Base-by-base conservation (phyloP, 2,888 invertebrate genomes). In the Ophraella communa region DNA sequence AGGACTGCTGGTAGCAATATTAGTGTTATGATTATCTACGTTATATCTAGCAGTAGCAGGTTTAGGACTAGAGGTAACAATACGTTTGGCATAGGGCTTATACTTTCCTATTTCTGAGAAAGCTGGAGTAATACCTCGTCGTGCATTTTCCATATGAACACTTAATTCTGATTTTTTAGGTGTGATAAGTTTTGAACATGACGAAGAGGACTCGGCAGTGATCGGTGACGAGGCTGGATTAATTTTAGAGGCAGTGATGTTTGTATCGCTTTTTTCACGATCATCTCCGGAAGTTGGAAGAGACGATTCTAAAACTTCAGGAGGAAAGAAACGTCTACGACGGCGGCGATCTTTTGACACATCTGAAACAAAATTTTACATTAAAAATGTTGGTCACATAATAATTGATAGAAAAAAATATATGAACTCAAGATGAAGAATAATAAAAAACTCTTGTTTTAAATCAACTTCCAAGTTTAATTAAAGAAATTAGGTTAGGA, bases 91-190 rank as follows among this genome's bases (percentile, higher is more conserved):
- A 44, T 69, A 73, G 33, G 75, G 75, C 42, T 72, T 74, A 64
- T 72, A 72, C 67, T 72, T 77, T 66, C 77, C 77, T 71, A 76
- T 74, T 62, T 78, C 78, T n/a, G 75, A 71, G 64, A 70, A 72
- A 11, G 76, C 65, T n/a, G 77, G 70, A 17, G 75, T 70, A 17
- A 79, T 74, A 23, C 79, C 77, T 59, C 75, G 76, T 7, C 82
- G 75, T n/a, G 82, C 82, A 62, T 82, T 82, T 68, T 81, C 81
- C 82, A 82, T 82, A 66, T 83, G 82, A 52, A 81, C 70, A 55
- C 81, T 79, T 52, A 82, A 71, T 66, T 81, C 80, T 20, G 81
- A 80, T 69, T 76, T 77, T 63, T 71, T 74, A 44, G 74, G 68
- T 23, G 64, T 67, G 10, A 21, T 23, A 8, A 24, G 14, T 64